Evolutionary conservation across 2,888 invertebrate genomes (phyloP).

Genomic region (Alviniconcha strummeri): DNA sequence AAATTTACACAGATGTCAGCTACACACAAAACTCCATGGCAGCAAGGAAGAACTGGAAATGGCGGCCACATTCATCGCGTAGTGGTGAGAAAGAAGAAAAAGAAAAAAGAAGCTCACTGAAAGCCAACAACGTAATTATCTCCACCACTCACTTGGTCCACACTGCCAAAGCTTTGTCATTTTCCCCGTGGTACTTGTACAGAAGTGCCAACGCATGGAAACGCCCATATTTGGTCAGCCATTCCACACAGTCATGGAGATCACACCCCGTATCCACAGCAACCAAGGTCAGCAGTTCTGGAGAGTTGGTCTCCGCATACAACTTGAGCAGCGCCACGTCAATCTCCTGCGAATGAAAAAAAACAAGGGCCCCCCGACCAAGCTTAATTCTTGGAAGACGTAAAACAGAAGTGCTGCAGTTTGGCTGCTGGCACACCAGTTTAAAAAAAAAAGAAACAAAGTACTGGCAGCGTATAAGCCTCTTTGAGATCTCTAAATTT

Average conservation of each 20-base stretch:
- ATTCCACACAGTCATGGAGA: conserved; percentile 73
- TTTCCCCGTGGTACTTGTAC: conserved; percentile 71
- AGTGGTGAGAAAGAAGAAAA: no score
- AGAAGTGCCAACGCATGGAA: conserved; percentile 74
- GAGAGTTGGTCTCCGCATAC: conserved; percentile 70
- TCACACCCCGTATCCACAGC: conserved; percentile 69
- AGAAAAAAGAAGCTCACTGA: no score
- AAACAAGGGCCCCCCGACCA: not conserved
- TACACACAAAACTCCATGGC: no score
- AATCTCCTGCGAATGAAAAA: conserved; percentile 69
- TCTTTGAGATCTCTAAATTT: no score
- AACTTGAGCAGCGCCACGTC: conserved; percentile 75
- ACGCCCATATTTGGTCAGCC: conserved; percentile 70
- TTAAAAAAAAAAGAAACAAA: not conserved
- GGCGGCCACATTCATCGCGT: no score
- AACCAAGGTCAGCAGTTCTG: conserved; percentile 68
- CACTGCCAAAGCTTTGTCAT: conserved; percentile 73
- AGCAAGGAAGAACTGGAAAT: no score
- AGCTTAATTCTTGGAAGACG: not conserved
- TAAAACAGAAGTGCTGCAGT: not conserved
- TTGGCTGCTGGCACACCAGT: no score
- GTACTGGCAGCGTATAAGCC: not conserved
- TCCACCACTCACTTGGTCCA: conserved; percentile 71
- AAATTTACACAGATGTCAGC: no score
- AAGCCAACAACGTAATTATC: not conserved